Evolutionary conservation across 1,140 invertebrate species (phyloP), one percentile per base, ranked within the genome.

Genomic region (Cepaea nemoralis): DNA sequence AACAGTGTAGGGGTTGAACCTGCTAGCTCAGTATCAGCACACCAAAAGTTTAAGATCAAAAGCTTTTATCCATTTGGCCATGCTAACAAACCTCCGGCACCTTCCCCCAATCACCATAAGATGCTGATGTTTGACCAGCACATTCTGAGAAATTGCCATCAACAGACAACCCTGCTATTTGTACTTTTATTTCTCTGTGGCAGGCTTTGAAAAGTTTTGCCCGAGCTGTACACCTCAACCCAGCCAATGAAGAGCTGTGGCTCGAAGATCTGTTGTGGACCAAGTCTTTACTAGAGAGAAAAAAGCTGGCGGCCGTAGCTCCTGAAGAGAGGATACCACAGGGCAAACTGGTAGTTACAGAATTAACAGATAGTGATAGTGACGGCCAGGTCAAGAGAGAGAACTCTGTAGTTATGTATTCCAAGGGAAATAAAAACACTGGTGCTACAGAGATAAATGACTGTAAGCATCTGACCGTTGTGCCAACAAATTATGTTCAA

Each of bases 151-250:
- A n/a, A n/a, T n/a, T n/a, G n/a, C n/a, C n/a, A n/a, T n/a, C n/a
- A n/a, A n/a, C n/a, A n/a, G n/a, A n/a, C n/a, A n/a, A n/a, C n/a
- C n/a, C n/a, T n/a, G n/a, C n/a, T n/a, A n/a, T n/a, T n/a, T n/a
- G n/a, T n/a, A n/a, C n/a, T n/a, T n/a, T 55, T 24, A 55, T 55
- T 55, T 42, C 50, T 45, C 31, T 73, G 48, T 59, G 40, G 10
- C 85, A 91, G 90, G 92, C 92, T 40, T 82, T 91, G n/a, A 86
- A 84, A 39, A 89, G 86, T 79, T 93, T 93, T 82, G 88, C 87
- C 10, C 88, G 87, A 80, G 91, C 91, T 0, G 79, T 92, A 63
- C 91, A 91, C 80, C 71, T 93, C 3, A 87, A 91, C 81, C 92
- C 92, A 24, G 83, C 76, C 39, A 83, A 90, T 39, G 70, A 79